phyloP scores from a whole-genome alignment of 2,113 vertebrate genomes.

The Felis chaus region DNA sequence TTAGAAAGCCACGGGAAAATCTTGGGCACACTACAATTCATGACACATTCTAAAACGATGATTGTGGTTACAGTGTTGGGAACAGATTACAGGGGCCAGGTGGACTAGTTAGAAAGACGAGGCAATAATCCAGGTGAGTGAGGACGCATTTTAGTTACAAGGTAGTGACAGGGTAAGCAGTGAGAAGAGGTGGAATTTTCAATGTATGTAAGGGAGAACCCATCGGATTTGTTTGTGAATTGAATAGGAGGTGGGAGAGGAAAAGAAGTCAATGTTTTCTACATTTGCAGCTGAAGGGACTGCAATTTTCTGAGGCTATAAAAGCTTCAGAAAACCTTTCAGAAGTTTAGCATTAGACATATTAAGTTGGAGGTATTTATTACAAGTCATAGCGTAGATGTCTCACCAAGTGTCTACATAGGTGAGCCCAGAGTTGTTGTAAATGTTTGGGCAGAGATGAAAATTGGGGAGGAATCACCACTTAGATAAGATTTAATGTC shows the following conservation, averaged over 20 bases:
- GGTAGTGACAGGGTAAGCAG: neutral
- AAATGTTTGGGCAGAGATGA: neutral
- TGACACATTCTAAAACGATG: neutral
- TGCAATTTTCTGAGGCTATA: neutral
- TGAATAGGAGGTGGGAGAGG: no score
- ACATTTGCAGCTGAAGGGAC: neutral
- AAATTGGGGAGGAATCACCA: neutral
- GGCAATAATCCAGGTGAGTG: neutral
- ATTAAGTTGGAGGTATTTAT: neutral
- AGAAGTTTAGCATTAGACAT: neutral
- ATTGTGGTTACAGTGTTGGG: neutral
- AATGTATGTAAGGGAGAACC: neutral
- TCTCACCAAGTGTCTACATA: neutral
- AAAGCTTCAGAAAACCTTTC: neutral
- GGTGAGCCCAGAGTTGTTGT: neutral
- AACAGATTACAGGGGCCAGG: neutral
- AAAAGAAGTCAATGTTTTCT: neutral
- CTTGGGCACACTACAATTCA: neutral
- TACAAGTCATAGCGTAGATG: neutral
- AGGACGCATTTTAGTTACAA: neutral
- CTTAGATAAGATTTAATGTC: neutral
- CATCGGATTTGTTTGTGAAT: neutral
- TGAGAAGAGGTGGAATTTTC: neutral
- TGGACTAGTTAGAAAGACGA: neutral
- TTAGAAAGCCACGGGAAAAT: neutral